Percentiles rank a stretch among this genome's conserved stretches.
phyloP scores from a whole-genome alignment of 2,113 vertebrate species.

The Benitochromis conjunctus region DNA sequence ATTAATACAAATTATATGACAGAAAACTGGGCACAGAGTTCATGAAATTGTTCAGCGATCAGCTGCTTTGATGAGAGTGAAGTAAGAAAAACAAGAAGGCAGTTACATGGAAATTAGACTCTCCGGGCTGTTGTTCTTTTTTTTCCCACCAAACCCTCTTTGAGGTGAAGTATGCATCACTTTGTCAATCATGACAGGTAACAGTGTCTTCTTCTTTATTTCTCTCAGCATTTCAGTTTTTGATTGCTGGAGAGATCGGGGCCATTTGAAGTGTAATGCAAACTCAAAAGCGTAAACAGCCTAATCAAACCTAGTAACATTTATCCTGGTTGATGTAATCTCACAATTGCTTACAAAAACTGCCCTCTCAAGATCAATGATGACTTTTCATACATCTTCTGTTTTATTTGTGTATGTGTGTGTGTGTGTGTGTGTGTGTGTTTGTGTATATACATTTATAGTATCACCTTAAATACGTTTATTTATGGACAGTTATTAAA shows the following conservation, averaged over 20 bases:
- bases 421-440: too few relatives aligned
- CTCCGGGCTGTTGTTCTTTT: neutral
- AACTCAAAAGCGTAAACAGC: neutral
- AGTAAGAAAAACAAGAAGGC: neutral
- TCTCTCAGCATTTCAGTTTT: slow-evolving; percentile 38
- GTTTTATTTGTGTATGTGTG: too few relatives aligned
- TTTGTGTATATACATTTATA: too few relatives aligned
- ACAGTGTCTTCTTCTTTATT: slow-evolving; percentile 36
- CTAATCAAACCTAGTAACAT: neutral
- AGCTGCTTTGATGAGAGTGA: neutral
- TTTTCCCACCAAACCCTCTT: slow-evolving; percentile 33
- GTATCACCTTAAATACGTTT: neutral
- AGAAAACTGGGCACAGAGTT: neutral
- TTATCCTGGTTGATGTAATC: neutral
- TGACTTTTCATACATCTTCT: neutral
- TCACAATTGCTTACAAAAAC: neutral
- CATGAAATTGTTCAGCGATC: neutral
- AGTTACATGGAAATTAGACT: neutral
- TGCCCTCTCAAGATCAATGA: neutral
- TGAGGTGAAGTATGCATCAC: slow-evolving; percentile 24
- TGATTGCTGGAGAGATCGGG: neutral
- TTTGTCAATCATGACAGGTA: slow-evolving; percentile 34
- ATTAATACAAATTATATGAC: neutral
- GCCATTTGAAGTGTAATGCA: slow-evolving; percentile 33
- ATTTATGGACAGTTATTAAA: neutral